phyloP scores from a whole-genome alignment of 2,888 invertebrate genomes.

The Glyphotaelius pellucidus region DNA sequence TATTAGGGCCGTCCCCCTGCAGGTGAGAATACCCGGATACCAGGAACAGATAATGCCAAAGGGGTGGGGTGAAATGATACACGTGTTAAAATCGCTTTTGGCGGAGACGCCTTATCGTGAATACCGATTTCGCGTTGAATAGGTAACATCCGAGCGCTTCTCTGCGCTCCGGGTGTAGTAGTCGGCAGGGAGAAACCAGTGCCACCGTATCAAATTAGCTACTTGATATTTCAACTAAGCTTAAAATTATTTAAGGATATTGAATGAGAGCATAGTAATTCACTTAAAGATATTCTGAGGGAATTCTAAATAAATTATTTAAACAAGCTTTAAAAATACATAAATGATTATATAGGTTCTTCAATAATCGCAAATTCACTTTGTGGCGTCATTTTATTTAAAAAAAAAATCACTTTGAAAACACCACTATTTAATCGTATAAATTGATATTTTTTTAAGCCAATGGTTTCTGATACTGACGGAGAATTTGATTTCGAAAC shows the following conservation, averaged over 20 bases:
- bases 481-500: too few relatives aligned
- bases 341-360: too few relatives aligned
- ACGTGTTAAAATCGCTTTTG: constrained; percentile 65
- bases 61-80: constrained; percentile 61
- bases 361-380: too few relatives aligned
- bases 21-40: constrained; percentile 51
- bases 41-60: constrained; percentile 48
- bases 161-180: constrained; percentile 15
- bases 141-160: constrained; percentile 53
- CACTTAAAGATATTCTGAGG: too few relatives aligned
- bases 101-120: constrained; percentile 64
- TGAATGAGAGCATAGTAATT: background rate
- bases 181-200: background rate
- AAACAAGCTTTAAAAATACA: too few relatives aligned
- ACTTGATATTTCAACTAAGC: background rate
- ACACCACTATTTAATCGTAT: too few relatives aligned
- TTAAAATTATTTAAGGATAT: background rate
- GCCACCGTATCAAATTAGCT: background rate
- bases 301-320: too few relatives aligned
- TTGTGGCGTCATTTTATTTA: too few relatives aligned
- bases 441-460: too few relatives aligned
- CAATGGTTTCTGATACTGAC: too few relatives aligned
- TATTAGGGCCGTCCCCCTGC: constrained; percentile 2
- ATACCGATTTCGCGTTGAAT: constrained; percentile 64
- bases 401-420: too few relatives aligned